Percentiles rank a stretch among this genome's conserved stretches.
phyloP scores from a whole-genome alignment of 2,113 vertebrate species.

The Pardalotus punctatus region DNA sequence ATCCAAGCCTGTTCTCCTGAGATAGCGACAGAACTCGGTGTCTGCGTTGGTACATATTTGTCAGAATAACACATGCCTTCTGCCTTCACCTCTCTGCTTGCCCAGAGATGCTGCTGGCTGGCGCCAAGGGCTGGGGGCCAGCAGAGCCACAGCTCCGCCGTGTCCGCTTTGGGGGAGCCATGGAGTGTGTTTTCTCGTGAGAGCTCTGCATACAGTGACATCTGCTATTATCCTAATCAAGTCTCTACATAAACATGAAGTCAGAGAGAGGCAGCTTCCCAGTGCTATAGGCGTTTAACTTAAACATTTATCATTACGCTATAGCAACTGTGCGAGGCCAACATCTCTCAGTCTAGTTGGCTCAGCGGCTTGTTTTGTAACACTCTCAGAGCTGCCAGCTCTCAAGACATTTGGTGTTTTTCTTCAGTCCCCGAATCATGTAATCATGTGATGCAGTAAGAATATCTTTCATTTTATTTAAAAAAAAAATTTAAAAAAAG shows the following conservation, averaged over 20 bases:
- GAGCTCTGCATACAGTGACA: not conserved
- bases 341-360: constrained; percentile 56
- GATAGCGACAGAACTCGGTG: accelerated
- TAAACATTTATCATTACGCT: constrained; percentile 52
- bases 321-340: constrained; percentile 34
- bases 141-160: accelerated
- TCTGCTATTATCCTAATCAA: not conserved
- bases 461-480: constrained; percentile 5
- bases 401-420: constrained; percentile 71
- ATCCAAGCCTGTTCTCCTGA: not conserved
- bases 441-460: not conserved
- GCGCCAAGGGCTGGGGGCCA: not conserved
- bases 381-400: constrained; percentile 54
- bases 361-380: constrained; percentile 63
- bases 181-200: not conserved
- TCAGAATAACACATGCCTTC: not conserved
- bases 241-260: not conserved
- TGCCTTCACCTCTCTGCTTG: not conserved
- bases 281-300: constrained; percentile 40
- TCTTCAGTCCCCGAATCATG: constrained; percentile 47
- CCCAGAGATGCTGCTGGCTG: not conserved
- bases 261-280: not conserved
- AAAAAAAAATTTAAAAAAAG: not conserved
- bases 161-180: not conserved
- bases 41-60: accelerated